Conservation (phyloP, 2,888 invertebrate genomes). For the Ryuthela nishihirai region DNA sequence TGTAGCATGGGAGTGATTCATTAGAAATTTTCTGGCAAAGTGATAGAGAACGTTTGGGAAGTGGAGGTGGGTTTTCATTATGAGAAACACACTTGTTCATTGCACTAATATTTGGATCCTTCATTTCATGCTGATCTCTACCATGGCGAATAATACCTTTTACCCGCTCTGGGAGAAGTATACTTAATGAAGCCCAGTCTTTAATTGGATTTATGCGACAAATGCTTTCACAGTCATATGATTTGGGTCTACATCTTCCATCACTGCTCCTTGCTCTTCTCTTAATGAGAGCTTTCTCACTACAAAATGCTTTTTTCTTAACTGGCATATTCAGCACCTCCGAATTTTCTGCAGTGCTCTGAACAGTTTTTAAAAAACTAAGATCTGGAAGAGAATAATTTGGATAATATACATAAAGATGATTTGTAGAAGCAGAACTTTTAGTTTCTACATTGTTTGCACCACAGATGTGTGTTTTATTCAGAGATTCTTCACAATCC, state of each 20-base stretch:
- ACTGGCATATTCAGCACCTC: conserved; percentile 22
- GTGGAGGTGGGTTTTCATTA: too few species aligned
- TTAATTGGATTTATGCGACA: conserved; percentile 78
- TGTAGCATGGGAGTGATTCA: too few species aligned
- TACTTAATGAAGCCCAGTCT: conserved; percentile 90
- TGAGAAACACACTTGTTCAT: too few species aligned
- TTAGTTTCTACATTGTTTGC: too few species aligned
- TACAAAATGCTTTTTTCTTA: conserved; percentile 16
- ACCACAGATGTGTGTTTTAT: too few species aligned
- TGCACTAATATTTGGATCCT: too few species aligned
- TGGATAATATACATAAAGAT: conserved; percentile 84
- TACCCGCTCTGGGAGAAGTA: conserved; percentile 72
- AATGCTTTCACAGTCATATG: conserved; percentile 75
- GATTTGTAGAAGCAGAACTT: conserved; percentile 47
- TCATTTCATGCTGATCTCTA: too few species aligned
- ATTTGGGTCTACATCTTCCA: conserved; percentile 59
- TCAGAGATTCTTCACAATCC: too few species aligned
- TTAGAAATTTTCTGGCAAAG: too few species aligned
- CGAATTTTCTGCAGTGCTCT: conserved; percentile 44
- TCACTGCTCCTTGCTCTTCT: too few species aligned
- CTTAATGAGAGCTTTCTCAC: too few species aligned
- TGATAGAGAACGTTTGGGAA: too few species aligned
- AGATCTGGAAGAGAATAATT: conserved; percentile 85
- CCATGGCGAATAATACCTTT: conserved; percentile 46
- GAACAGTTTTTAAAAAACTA: conserved; percentile 64